Evolutionary conservation across 2,888 invertebrate species (phyloP), one percentile per base, ranked within the genome.

Genomic region (Thymelicus lineola): DNA sequence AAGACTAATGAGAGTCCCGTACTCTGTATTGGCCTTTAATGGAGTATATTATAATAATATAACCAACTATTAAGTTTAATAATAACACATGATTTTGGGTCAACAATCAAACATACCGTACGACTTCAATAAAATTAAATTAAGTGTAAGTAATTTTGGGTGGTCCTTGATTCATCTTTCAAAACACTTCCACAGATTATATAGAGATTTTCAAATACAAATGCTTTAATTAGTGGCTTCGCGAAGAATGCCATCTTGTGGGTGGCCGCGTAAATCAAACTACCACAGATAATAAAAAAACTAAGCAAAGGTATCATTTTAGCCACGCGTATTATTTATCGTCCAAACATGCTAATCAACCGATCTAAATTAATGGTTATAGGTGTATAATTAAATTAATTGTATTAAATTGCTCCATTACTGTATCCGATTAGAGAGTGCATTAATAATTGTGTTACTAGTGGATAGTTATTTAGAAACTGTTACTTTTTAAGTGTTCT

Each of bases 251-350:
- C 69, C 67, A 72, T 72, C 70, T 71, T 61, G 53, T 65, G 72
- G 74, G 81, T 75, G 79, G 79, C 71, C 76, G 73, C 78, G 77
- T 85, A 84, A 83, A 84, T 85, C 82, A 83, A 75, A 74, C 83
- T 80, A 83, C 85, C 78, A 80, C 82, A 63, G 53, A 59, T 10
- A 63, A 64, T 62, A 59, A 28, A 28, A 71, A 70, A 67, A 53
- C 69, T 69, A 61, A 45, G 28, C 42, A 60, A 61, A 10, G 17
- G 2, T 14, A 35, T 35, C 35, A 55, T 7, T 48, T 45, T 53
- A 67, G 7, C 75, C 75, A 69, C 73, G 72, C 68, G 70, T 62
- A 48, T 76, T 76, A 80, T 79, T 79, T 77, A 79, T 81, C 64
- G 73, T 71, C 73, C 62, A 64, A 72, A 74, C 72, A 79, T 79